Evolutionary conservation across 2,113 vertebrate genomes (phyloP).

Genomic region (Actinemys pallida): DNA sequence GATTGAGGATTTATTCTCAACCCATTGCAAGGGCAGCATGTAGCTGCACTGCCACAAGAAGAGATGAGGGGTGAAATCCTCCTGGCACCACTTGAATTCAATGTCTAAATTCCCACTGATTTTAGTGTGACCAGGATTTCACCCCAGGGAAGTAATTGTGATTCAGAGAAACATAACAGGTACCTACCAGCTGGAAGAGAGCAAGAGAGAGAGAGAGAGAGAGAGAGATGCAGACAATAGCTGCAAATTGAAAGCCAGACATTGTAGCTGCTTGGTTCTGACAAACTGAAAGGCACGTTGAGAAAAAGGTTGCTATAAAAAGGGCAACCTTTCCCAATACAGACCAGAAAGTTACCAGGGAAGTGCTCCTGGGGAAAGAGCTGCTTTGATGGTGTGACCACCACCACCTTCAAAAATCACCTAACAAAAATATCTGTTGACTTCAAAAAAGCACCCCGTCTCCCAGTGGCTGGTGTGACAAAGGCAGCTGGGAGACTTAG

Average conservation of each 20-base stretch:
- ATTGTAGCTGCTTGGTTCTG: not conserved
- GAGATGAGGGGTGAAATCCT: not conserved
- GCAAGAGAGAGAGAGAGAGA: not conserved
- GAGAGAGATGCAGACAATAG: not conserved
- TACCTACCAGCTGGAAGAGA: not conserved
- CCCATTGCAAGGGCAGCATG: not conserved
- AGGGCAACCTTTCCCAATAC: not conserved
- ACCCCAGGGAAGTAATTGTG: not conserved
- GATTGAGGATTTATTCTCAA: not conserved
- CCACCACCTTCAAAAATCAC: not conserved
- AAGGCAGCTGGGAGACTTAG: not conserved
- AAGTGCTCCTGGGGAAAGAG: not conserved
- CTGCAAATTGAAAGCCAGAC: not conserved
- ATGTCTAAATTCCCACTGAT: not conserved
- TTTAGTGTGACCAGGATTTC: not conserved
- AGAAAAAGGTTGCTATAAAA: not conserved
- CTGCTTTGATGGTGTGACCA: not conserved
- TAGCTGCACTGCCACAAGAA: not conserved
- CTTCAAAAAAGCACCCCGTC: not conserved
- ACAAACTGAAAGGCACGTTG: not conserved
- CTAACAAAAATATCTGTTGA: not conserved
- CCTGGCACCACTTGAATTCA: not conserved
- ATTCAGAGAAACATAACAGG: not conserved
- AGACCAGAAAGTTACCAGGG: not conserved
- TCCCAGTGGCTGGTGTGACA: not conserved